These are phyloP conservation scores for Saccostrea cuccullata DNA, from an alignment of 1,140 invertebrate genomes.

Conservation along the genomic window DNA sequence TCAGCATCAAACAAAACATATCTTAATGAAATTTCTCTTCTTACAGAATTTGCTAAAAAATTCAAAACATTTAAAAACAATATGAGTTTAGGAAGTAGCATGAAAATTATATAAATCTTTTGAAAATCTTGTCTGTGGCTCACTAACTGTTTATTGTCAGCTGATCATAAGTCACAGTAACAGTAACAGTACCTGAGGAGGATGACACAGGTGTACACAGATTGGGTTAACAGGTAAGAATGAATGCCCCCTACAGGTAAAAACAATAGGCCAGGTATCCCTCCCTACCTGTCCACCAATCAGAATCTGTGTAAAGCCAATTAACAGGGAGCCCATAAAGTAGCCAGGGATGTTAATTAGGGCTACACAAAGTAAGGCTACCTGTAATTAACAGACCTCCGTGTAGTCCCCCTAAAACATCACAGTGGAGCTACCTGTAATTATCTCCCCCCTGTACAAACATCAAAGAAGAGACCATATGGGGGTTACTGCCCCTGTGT, in stretches of 20 bases:
- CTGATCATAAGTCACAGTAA: not conserved
- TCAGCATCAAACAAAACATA: not conserved
- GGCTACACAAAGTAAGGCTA: not conserved
- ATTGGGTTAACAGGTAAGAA: not conserved
- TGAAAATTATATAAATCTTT: not conserved
- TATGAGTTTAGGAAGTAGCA: not conserved
- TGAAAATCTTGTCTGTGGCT: not conserved
- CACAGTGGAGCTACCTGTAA: not conserved
- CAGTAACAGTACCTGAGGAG: not conserved
- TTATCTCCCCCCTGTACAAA: not conserved
- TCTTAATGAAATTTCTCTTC: not conserved
- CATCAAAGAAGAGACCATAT: not conserved
- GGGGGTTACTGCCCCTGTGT: not conserved
- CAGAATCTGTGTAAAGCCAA: not conserved
- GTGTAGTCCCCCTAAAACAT: not conserved
- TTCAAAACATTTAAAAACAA: not conserved
- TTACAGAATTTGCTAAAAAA: not conserved
- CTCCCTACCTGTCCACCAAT: constrained; percentile 19
- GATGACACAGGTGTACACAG: not conserved
- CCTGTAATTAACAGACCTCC: not conserved
- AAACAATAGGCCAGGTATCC: constrained; percentile 1
- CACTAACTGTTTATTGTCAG: not conserved
- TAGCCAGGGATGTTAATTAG: not conserved
- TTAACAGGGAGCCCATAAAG: not conserved
- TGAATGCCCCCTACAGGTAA: not conserved